These are phyloP conservation scores for Leistus spinibarbis DNA, from an alignment of 2,888 invertebrate genomes.

Conservation along the genomic window DNA sequence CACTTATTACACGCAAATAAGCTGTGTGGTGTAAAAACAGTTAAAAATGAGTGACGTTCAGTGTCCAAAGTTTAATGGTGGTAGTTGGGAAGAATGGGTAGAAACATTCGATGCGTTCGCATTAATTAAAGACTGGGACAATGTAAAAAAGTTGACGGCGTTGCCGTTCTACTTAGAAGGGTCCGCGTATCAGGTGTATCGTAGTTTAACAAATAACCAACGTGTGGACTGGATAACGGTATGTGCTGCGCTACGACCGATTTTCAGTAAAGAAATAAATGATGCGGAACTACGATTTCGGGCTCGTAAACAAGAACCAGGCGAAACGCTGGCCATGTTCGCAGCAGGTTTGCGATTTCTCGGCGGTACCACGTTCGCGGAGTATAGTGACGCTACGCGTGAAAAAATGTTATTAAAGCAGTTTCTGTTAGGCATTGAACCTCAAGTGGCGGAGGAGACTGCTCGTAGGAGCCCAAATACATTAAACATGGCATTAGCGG, in stretches of 20 bases:
- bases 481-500: background rate
- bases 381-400: background rate
- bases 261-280: background rate
- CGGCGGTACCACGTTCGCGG: background rate
- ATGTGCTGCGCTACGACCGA: background rate
- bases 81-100: background rate
- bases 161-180: constrained; percentile 3
- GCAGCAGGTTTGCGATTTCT: background rate
- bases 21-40: too few species aligned
- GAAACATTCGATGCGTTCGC: constrained; percentile 2
- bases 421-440: background rate
- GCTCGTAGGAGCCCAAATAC: background rate
- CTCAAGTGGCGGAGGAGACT: background rate
- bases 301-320: background rate
- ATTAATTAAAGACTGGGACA: background rate
- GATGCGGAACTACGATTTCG: background rate
- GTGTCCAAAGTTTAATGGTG: background rate
- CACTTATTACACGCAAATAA: too few species aligned
- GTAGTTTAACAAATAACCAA: background rate
- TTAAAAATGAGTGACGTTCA: constrained; percentile 7
- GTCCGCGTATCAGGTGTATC: background rate
- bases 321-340: background rate
- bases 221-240: background rate
- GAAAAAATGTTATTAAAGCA: background rate
- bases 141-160: background rate